Evolutionary conservation across 2,797 vertebrate genomes (phyloP), one percentile per base, ranked within the genome.

Genomic region (Octomys mimax): DNA sequence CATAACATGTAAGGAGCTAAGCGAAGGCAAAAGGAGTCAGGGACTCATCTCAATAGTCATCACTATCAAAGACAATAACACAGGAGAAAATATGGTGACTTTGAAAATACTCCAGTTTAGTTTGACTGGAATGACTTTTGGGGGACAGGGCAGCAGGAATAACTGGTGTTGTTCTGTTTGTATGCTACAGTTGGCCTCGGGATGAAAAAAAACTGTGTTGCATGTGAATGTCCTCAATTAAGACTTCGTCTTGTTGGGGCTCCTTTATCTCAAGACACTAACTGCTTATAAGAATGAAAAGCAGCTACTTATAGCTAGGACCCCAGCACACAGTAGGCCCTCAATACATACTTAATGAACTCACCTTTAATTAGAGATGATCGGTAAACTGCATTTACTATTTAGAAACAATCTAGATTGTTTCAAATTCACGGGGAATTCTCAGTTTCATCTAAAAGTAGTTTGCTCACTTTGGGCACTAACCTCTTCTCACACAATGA

Each of bases 401-500:
- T 92, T 39, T 31, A 49, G 78, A 81, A 95, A 92, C 94, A 46
- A 49, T 78, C 62, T 62, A 86, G 82, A 39, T 83, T 80, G 42
- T 84, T 92, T 97, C 85, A 86, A 90, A 26, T 80, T 57, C 85
- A 61, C 6, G 68, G 46, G 82, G 91, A 96, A 96, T 87, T 54
- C 83, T 39, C 89, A 73, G 36, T 92, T 96, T 93, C 93, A 86
- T 93, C 70, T 61, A 90, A 95, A 96, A 97, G 92, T 86, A 93
- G 93, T 94, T 94, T 79, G 87, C 5, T 95, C 79, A 92, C 92
- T 95, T 81, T 89, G 95, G 61, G 79, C 87, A 81, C 79, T 92
- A 92, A 97, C 91, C 91, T 96, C 75, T 95, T 70, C 89, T 92
- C 90, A 64, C 57, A 87, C 75, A 86, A 61, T 78, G 92, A 97